Conservation (phyloP, 2,113 vertebrate species). For the Paratilapia polleni region DNA sequence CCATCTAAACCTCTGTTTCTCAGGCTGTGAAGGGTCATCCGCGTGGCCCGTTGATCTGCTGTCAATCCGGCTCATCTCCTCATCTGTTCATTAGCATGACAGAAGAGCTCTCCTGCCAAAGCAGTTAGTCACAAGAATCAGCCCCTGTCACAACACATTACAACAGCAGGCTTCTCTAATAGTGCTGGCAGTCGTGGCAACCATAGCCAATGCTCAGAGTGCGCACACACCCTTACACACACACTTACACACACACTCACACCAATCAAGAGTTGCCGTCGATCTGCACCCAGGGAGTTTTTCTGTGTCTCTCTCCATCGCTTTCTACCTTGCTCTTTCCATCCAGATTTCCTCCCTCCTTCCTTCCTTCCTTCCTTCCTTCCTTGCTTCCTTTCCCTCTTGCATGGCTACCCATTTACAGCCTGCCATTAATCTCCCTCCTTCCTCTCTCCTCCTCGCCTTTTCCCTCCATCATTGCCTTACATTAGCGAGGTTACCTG, state of each 20-base stretch:
- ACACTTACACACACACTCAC: constrained; percentile 24
- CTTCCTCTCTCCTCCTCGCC: neutral
- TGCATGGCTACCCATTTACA: constrained; percentile 36
- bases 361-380: constrained; percentile 10
- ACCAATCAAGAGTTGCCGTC: constrained; percentile 60
- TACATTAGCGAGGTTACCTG: constrained; percentile 45
- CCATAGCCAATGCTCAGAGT: constrained; percentile 58
- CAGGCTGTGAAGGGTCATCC: constrained; percentile 13
- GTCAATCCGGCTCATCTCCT: constrained; percentile 74
- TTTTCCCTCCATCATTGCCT: constrained; percentile 22
- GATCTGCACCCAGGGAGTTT: constrained; percentile 66
- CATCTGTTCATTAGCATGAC: constrained; percentile 81
- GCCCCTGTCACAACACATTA: constrained; percentile 83
- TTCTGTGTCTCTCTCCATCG: constrained; percentile 48
- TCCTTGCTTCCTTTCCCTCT: constrained; percentile 26
- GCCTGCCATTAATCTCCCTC: constrained; percentile 45
- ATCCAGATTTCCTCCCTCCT: constrained; percentile 13
- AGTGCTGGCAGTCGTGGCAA: constrained; percentile 64
- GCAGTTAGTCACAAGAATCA: constrained; percentile 83
- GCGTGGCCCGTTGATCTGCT: constrained; percentile 61
- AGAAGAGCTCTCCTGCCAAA: constrained; percentile 79
- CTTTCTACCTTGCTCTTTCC: constrained; percentile 34
- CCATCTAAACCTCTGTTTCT: constrained; percentile 13
- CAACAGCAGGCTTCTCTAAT: constrained; percentile 68
- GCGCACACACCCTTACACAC: neutral